Base-by-base conservation (phyloP, 2,797 vertebrate genomes). In the Pangasius mekongensis region DNA sequence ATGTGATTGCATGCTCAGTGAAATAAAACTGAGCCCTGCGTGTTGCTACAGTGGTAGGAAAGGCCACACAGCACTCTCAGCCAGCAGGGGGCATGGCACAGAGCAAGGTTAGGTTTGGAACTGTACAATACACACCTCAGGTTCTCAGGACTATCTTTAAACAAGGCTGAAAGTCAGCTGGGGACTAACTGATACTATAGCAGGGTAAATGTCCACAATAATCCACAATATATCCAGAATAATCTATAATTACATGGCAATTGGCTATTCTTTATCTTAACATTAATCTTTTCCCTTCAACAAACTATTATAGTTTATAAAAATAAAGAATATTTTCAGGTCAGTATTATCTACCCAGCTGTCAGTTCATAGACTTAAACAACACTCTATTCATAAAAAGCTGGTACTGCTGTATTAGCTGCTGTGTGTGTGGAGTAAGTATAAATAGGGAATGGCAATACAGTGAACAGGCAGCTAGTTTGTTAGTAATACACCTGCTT, bases 131-230 rank as follows among this genome's bases (percentile, higher is more conserved):
- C 58, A 82, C 33, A 30, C 20, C 6, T 77, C 6, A 5, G 24
- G 47, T 49, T 77, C n/a, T 54, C 71, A 47, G 10, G 43, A 27
- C 43, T 43, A 13, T 47, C 39, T 78, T 91, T 89, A 43, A 64
- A 77, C 30, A 73, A 89, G 52, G 73, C 33, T 80, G 82, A 47
- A 81, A 83, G 20, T 30, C 80, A 77, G 22, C 18, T 77, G 49
- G 33, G 54, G 60, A 87, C 84, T 88, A 39, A 90, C 69, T 80
- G 62, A 89, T 88, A 81, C 67, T 54, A n/a, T 18, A n/a, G 33
- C 67, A 24, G 27, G 11, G 13, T 39, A 88, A 84, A 6, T 36
- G 33, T 13, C 78, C 33, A 39, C 33, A 58, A 39, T 81, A 5
- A 78, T 78, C 49, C n/a, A 56, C 7, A 78, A 60, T 47, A 56